Conservation (phyloP, 2,888 invertebrate species). For the Xanthia togata region DNA sequence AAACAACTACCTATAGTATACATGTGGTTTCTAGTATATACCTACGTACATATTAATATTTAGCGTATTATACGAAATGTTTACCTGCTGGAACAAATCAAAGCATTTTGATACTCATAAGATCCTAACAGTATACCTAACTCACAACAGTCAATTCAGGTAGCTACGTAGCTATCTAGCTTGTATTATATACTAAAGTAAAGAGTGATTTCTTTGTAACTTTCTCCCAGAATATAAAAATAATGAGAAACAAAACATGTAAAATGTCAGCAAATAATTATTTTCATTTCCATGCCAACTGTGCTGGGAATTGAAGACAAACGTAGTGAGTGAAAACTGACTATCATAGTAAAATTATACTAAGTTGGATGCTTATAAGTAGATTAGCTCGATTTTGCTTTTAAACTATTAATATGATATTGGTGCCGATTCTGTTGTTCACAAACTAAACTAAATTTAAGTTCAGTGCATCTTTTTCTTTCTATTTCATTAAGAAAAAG, state of each 20-base stretch:
- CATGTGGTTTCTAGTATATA: constrained; percentile 21
- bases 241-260: constrained; percentile 1
- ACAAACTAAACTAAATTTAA: too few species aligned
- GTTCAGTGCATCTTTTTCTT: too few species aligned
- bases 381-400: neutral
- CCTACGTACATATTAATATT: constrained; percentile 31
- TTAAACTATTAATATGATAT: too few species aligned
- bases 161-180: constrained; percentile 2
- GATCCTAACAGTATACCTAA: neutral
- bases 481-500: too few species aligned
- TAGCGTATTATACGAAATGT: constrained; percentile 27
- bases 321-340: constrained; percentile 27
- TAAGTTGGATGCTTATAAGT: neutral
- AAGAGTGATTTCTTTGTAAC: neutral
- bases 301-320: constrained; percentile 34
- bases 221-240: neutral
- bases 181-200: neutral
- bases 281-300: constrained; percentile 43
- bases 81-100: constrained; percentile 44
- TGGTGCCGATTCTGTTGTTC: too few species aligned
- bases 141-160: constrained; percentile 3
- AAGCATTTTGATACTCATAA: constrained; percentile 42
- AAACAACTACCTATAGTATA: constrained; percentile 10
- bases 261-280: constrained; percentile 13
- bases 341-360: neutral